Conservation (phyloP, 2,797 vertebrate species). For the Enteromius argenteus region DNA sequence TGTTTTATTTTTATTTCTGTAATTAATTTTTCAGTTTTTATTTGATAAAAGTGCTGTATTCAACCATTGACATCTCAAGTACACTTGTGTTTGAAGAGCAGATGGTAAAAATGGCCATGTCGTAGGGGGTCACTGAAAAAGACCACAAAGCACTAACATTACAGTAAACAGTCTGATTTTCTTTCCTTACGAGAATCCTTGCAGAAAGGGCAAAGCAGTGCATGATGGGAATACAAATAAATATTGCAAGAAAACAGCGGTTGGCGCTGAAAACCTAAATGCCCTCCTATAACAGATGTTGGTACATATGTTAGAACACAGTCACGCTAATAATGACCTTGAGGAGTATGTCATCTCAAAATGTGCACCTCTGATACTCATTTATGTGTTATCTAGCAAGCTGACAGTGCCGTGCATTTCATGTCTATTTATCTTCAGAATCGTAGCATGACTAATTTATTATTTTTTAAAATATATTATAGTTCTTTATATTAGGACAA, state of each 20-base stretch:
- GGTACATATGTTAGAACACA: slow-evolving; percentile 56
- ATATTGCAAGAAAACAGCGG: slow-evolving; percentile 44
- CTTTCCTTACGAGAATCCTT: slow-evolving; percentile 22
- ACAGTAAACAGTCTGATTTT: slow-evolving; percentile 18
- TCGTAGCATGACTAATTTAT: not conserved
- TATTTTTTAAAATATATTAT: not conserved
- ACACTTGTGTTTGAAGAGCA: not conserved
- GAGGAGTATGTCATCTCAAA: slow-evolving; percentile 41
- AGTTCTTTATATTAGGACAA: not conserved
- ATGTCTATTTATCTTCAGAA: not conserved
- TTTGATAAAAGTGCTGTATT: not conserved
- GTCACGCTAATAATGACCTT: slow-evolving; percentile 60
- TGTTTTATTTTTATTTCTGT: not conserved
- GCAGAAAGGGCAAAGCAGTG: slow-evolving; percentile 21
- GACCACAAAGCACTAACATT: slow-evolving; percentile 15
- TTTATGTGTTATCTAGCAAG: not conserved
- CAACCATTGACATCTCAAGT: not conserved
- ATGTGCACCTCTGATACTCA: not conserved
- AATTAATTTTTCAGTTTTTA: not conserved
- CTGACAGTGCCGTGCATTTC: not conserved
- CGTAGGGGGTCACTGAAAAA: slow-evolving; percentile 9
- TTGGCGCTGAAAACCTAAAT: slow-evolving; percentile 45
- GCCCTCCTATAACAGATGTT: slow-evolving; percentile 58
- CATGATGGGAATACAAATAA: slow-evolving; percentile 41
- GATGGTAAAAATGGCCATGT: slow-evolving; percentile 10